These are phyloP conservation scores for Portunus trituberculatus DNA, from an alignment of 1,140 invertebrate genomes.

Conservation along the genomic window DNA sequence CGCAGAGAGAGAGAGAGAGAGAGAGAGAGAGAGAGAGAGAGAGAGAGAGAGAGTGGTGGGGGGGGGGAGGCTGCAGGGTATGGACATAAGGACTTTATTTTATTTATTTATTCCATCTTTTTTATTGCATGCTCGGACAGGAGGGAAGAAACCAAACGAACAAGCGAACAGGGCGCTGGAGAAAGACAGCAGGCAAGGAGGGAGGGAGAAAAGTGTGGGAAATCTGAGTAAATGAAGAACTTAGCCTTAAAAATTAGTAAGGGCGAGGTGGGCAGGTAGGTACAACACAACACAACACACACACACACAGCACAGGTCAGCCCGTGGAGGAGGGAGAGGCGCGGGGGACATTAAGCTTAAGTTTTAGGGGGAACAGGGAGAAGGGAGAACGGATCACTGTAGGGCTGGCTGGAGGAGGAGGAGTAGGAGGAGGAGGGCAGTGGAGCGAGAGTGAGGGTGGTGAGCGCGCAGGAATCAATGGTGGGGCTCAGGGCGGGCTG, in stretches of 20 bases:
- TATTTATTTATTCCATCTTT: no score
- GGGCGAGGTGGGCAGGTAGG: no score
- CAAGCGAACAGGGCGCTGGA: no score
- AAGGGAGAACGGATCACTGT: neutral
- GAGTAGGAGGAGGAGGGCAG: neutral
- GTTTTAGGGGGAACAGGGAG: neutral
- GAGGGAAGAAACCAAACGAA: no score
- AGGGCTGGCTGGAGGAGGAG: slow-evolving; percentile 10
- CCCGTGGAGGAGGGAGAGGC: neutral
- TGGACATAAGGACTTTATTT: no score
- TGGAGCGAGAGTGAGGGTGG: neutral
- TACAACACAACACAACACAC: no score
- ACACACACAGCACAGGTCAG: neutral
- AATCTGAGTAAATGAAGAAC: no score
- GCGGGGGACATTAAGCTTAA: neutral
- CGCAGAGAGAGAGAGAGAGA: slow-evolving; percentile 38
- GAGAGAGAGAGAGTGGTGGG: neutral
- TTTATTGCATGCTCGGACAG: no score
- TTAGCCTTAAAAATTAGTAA: no score
- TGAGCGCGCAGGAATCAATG: slow-evolving; percentile 70
- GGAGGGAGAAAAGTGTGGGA: no score
- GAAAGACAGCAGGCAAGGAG: no score
- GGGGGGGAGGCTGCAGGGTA: neutral
- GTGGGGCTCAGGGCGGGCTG: neutral
- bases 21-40: slow-evolving; percentile 1